These are phyloP conservation scores for Barnardius zonarius DNA, from an alignment of 2,113 vertebrate species.

Conservation along the genomic window DNA sequence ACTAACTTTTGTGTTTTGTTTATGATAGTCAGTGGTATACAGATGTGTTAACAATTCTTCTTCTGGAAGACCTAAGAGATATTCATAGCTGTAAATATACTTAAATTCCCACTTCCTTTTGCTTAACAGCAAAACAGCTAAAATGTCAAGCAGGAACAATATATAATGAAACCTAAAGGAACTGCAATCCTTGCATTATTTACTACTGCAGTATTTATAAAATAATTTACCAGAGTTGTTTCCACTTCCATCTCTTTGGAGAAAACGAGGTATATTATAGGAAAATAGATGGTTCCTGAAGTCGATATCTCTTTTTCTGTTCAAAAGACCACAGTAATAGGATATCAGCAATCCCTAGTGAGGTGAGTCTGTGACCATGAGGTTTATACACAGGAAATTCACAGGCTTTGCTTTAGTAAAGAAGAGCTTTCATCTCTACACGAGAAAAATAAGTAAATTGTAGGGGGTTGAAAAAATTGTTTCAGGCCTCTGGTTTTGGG, in stretches of 20 bases:
- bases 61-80: not conserved
- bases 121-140: not conserved
- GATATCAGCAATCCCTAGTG: not conserved
- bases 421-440: not conserved
- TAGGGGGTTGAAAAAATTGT: not conserved
- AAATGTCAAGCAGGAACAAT: not conserved
- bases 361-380: not conserved
- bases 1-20: not conserved
- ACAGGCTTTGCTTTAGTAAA: not conserved
- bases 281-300: slow-evolving; percentile 39
- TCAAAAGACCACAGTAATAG: not conserved
- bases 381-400: not conserved
- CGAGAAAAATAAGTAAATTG: not conserved
- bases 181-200: not conserved
- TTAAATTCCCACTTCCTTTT: not conserved
- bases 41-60: not conserved
- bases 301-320: not conserved
- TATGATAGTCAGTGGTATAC: not conserved
- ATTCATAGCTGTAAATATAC: not conserved
- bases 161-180: not conserved
- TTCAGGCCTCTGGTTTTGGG: not conserved
- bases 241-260: not conserved
- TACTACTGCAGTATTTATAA: not conserved
- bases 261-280: slow-evolving; percentile 25
- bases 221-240: not conserved